Percentiles rank a stretch among this genome's conserved stretches.
These are phyloP conservation scores for Sebastes fasciatus DNA, from an alignment of 2,113 vertebrate genomes.

Conservation along the genomic window DNA sequence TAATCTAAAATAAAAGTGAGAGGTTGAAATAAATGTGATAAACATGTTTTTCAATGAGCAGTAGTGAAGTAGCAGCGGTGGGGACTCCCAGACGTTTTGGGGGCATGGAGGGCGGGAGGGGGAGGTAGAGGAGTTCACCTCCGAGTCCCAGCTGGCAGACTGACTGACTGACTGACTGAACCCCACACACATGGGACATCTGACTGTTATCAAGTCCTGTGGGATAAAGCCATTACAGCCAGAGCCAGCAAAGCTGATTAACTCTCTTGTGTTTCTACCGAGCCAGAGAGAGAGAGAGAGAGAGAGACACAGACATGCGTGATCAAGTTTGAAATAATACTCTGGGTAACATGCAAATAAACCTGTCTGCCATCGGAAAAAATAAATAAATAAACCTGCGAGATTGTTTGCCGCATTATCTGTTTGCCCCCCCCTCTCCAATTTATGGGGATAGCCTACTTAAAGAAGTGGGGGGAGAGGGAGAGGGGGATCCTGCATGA, in stretches of 20 bases:
- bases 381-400: not conserved
- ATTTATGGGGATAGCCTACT: conserved; percentile 44
- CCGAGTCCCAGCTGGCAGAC: conserved; percentile 78
- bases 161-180: conserved; percentile 68
- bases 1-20: not conserved
- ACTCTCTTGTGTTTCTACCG: conserved; percentile 61
- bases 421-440: conserved; percentile 40
- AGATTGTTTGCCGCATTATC: conserved; percentile 62
- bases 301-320: conserved; percentile 29
- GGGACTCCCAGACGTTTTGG: conserved; percentile 35
- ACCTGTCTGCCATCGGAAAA: conserved; percentile 7
- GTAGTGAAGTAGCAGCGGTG: not conserved
- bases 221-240: conserved; percentile 73
- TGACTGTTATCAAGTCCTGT: conserved; percentile 69
- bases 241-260: conserved; percentile 79
- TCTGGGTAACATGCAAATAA: conserved; percentile 56
- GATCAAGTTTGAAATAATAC: conserved; percentile 69
- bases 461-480: not conserved
- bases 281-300: conserved; percentile 27
- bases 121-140: not conserved
- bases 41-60: not conserved
- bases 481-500: conserved; percentile 11
- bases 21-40: not conserved
- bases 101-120: not conserved
- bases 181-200: conserved; percentile 69